Conservation (phyloP, 2,113 vertebrate genomes). For the Chaetops frenatus region DNA sequence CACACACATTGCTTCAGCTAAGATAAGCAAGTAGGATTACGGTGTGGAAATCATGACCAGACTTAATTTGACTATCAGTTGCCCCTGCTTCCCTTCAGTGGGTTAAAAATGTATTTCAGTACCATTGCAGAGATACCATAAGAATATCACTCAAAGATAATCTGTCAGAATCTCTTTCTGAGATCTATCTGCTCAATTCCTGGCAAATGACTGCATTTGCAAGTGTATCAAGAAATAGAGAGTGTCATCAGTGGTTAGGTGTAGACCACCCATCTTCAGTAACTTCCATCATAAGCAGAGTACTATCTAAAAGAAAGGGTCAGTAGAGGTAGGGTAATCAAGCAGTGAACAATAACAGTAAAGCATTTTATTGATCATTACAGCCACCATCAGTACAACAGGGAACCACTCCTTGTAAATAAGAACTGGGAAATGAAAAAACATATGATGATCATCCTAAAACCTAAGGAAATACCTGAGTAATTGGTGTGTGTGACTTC, state of each 20-base stretch:
- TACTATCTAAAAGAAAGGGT: neutral
- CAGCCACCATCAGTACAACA: neutral
- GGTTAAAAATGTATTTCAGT: neutral
- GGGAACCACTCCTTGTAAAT: neutral
- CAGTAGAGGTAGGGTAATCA: neutral
- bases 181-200: neutral
- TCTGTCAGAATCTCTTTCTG: neutral
- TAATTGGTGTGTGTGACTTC: neutral
- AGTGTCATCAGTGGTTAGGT: neutral
- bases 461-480: neutral
- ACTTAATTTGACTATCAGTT: neutral
- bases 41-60: neutral
- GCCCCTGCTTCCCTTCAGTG: neutral
- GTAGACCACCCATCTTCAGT: neutral
- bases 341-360: neutral
- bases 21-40: neutral
- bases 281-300: neutral
- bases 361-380: neutral
- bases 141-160: neutral
- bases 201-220: neutral
- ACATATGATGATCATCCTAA: neutral
- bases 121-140: neutral
- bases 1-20: neutral
- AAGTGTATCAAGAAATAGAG: neutral
- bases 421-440: neutral